Conservation (phyloP, 2,888 invertebrate species). For the Mesochorus sp. region DNA sequence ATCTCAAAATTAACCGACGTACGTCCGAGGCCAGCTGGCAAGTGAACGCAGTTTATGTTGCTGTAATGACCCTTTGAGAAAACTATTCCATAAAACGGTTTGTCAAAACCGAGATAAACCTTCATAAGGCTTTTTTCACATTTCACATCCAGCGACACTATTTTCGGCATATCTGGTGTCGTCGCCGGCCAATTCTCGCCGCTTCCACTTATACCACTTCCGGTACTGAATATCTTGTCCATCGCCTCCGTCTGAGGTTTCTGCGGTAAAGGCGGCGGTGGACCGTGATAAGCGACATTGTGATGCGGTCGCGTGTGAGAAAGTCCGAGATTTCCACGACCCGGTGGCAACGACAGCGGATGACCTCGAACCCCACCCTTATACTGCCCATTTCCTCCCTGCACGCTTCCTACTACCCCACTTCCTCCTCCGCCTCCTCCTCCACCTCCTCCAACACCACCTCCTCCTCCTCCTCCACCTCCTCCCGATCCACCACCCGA, state of each 20-base stretch:
- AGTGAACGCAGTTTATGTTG: slow-evolving; percentile 94
- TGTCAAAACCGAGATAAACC: slow-evolving; percentile 96
- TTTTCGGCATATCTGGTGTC: slow-evolving; percentile 95
- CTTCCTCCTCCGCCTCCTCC: background rate
- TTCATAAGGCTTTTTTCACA: slow-evolving; percentile 97
- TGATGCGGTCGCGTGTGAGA: slow-evolving; percentile 82
- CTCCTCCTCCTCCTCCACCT: slow-evolving; percentile 31
- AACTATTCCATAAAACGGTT: slow-evolving; percentile 97
- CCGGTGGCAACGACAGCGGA: slow-evolving; percentile 83
- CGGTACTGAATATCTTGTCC: slow-evolving; percentile 84
- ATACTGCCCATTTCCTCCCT: slow-evolving; percentile 32
- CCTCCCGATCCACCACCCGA: slow-evolving; percentile 67
- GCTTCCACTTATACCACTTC: slow-evolving; percentile 68
- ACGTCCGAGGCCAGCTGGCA: slow-evolving; percentile 93
- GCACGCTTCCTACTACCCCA: slow-evolving; percentile 25
- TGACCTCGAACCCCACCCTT: slow-evolving; percentile 76
- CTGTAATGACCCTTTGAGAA: slow-evolving; percentile 97
- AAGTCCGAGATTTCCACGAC: slow-evolving; percentile 80
- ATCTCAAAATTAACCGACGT: slow-evolving; percentile 95
- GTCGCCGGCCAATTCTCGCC: slow-evolving; percentile 91
- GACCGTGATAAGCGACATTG: slow-evolving; percentile 89
- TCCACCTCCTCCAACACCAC: background rate
- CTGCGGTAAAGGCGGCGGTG: slow-evolving; percentile 86
- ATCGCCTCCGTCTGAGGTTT: slow-evolving; percentile 85
- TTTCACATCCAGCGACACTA: slow-evolving; percentile 95